Base-by-base conservation (phyloP, 2,888 invertebrate species). In the Tiliacea aurago region DNA sequence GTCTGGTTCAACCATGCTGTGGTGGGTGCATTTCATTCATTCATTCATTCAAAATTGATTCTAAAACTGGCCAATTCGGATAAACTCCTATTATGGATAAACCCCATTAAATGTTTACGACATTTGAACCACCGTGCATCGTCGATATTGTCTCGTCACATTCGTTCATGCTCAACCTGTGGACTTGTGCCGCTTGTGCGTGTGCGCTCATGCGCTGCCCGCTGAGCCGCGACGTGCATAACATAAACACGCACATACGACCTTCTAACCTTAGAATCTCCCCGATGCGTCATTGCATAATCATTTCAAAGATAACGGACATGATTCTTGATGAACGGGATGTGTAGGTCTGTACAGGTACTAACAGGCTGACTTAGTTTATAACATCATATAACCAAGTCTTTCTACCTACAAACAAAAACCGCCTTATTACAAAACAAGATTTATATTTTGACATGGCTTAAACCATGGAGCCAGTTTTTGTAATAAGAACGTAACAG, bases 231-330 rank as follows among this genome's bases (percentile, higher is more conserved):
- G 80, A 73, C 81, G 28, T 70, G 81, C 77, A 77, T 59, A 33
- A 51, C 70, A 78, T 80, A 80, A 77, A 80, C 72, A 77, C 71
- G 59, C 65, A 65, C 76, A 63, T 55, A 71, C 49, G 62, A 82
- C 80, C 71, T 83, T 71, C 77, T 62, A 71, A 77, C 83, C 80
- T 77, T 64, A 74, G 71, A 77, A 76, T 73, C 59, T 79, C 68
- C 68, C 70, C 47, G 62, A 71, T 76, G 65, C 47, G 66, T 80
- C 83, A 80, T 78, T 78, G 64, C 61, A 55, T 67, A 72, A 76
- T 69, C 51, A 72, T 68, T 72, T 51, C 45, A 56, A 59, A 70
- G 51, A 58, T 58, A 51, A 56, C 28, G 49, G 51, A 6, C 51
- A 61, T 72, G 13, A 7, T 75, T 43, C 28, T 61, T 76, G 23